Conservation (phyloP, 2,797 vertebrate species). For the Melanogrammus aeglefinus region DNA sequence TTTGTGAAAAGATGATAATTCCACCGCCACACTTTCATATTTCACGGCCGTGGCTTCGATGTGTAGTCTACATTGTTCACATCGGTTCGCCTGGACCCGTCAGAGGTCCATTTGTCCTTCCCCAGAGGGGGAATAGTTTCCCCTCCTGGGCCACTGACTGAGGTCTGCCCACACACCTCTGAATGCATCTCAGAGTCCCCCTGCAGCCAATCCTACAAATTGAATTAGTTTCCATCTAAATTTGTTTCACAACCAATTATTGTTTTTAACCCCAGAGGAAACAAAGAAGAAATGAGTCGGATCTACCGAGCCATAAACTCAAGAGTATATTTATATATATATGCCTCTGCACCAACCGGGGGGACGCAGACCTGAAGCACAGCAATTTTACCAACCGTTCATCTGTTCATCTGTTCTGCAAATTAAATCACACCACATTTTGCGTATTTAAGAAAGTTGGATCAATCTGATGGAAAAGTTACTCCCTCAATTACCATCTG, state of each 20-base stretch:
- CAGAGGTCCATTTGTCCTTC: constrained; percentile 48
- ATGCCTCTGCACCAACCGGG: constrained; percentile 61
- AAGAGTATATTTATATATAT: constrained; percentile 49
- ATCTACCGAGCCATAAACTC: constrained; percentile 65
- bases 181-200: constrained; percentile 49
- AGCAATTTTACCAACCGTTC: constrained; percentile 68
- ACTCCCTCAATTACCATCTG: constrained; percentile 70
- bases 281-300: constrained; percentile 61
- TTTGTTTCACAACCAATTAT: constrained; percentile 74
- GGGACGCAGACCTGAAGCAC: constrained; percentile 65
- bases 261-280: constrained; percentile 73
- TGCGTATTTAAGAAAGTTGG: constrained; percentile 72
- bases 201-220: constrained; percentile 67
- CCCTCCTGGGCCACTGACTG: constrained; percentile 46
- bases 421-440: constrained; percentile 72
- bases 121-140: constrained; percentile 40
- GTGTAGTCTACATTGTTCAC: background rate
- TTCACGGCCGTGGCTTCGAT: background rate
- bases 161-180: constrained; percentile 45
- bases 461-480: constrained; percentile 75
- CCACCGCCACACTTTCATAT: background rate
- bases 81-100: constrained; percentile 30
- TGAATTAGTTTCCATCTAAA: constrained; percentile 73
- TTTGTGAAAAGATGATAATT: background rate
- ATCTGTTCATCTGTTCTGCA: constrained; percentile 70